These are phyloP conservation scores for Bagarius yarrelli DNA, from an alignment of 2,113 vertebrate genomes.

Conservation along the genomic window DNA sequence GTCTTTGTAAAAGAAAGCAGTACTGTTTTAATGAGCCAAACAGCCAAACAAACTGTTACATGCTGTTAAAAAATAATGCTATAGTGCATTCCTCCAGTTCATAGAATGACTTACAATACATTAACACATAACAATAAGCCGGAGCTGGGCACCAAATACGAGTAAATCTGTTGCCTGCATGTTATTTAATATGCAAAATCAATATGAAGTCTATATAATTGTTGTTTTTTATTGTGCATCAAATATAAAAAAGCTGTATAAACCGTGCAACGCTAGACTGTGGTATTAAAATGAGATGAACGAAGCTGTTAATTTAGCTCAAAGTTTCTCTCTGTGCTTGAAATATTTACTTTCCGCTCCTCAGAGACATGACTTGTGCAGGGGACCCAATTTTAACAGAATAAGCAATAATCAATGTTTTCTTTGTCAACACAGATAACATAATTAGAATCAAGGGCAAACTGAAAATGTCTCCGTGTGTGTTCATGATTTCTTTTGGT, in stretches of 20 bases:
- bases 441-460: slow-evolving; percentile 10
- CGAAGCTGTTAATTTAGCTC: background rate
- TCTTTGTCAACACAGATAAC: background rate
- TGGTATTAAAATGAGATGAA: background rate
- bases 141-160: background rate
- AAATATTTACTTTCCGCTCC: background rate
- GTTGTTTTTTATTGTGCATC: background rate
- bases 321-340: background rate
- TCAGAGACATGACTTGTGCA: background rate
- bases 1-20: background rate
- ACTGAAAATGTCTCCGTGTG: slow-evolving; percentile 5
- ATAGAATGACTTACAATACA: background rate
- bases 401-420: slow-evolving; percentile 25
- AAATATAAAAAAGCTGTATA: background rate
- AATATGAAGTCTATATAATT: background rate
- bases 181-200: background rate
- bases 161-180: background rate
- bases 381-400: slow-evolving; percentile 10
- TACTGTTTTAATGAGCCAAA: background rate
- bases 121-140: background rate
- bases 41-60: background rate
- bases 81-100: background rate
- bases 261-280: background rate
- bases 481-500: background rate
- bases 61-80: background rate